phyloP scores from a whole-genome alignment of 2,797 vertebrate species.

The Anguilla megastoma region DNA sequence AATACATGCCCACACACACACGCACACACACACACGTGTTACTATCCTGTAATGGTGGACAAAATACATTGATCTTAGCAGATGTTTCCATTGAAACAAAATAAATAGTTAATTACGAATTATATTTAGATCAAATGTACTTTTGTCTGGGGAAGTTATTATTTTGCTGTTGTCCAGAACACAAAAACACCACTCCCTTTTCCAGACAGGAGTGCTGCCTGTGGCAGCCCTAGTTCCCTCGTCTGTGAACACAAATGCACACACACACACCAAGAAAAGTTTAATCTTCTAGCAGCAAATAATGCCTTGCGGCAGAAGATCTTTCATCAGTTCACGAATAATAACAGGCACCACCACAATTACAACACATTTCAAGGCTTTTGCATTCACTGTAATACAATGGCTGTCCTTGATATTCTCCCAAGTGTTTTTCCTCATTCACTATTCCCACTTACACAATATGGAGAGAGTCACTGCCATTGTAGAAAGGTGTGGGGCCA shows the following conservation, averaged over 20 bases:
- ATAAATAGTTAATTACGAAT: not conserved
- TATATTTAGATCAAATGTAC: not conserved
- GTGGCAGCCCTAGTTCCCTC: no score
- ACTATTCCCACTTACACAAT: not conserved
- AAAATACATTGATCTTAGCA: no score
- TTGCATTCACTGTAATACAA: not conserved
- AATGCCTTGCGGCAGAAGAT: not conserved
- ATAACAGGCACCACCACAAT: slow-evolving; percentile 1
- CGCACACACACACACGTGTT: no score
- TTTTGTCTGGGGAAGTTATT: no score
- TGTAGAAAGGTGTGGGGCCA: not conserved
- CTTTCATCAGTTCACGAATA: not conserved
- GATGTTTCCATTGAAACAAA: no score
- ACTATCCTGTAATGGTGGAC: no score
- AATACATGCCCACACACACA: no score
- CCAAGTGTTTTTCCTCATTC: not conserved
- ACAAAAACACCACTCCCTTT: no score
- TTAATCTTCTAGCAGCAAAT: not conserved
- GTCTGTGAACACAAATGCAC: not conserved
- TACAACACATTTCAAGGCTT: not conserved
- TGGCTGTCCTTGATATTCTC: not conserved
- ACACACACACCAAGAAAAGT: not conserved
- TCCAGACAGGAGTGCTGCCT: no score
- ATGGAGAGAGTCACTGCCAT: not conserved
- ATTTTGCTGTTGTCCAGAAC: no score